Conservation (phyloP, 2,113 vertebrate species). For the Clarias magur region DNA sequence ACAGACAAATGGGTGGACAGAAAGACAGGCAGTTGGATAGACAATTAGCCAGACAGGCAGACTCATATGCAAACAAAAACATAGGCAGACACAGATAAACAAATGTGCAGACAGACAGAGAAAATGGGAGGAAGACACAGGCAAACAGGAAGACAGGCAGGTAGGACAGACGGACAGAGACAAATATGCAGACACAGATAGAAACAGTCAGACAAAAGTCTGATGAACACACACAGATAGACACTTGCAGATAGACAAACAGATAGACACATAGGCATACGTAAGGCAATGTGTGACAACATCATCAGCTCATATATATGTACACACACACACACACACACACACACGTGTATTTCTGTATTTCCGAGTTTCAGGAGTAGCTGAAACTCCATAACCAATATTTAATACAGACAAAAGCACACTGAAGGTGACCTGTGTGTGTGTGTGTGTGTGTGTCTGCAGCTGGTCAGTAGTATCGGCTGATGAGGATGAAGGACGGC, state of each 20-base stretch:
- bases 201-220: background rate
- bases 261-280: background rate
- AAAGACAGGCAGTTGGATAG: background rate
- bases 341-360: background rate
- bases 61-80: too few species aligned
- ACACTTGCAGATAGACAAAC: background rate
- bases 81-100: background rate
- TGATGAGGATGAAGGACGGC: slow-evolving; percentile 39
- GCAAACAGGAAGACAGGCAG: background rate
- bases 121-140: background rate
- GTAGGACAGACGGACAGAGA: too few species aligned
- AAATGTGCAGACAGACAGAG: background rate
- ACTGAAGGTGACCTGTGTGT: slow-evolving; percentile 34
- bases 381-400: background rate
- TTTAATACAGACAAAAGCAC: slow-evolving; percentile 13
- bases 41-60: background rate
- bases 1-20: background rate
- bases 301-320: background rate
- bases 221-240: background rate
- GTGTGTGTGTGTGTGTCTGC: slow-evolving; percentile 16
- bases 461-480: slow-evolving; percentile 16
- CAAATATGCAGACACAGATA: background rate
- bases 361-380: background rate
- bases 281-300: too few species aligned
- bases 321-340: background rate